Evolutionary conservation across 2,113 vertebrate species (phyloP), one percentile per base, ranked within the genome.

Genomic region (Anseranas semipalmata): DNA sequence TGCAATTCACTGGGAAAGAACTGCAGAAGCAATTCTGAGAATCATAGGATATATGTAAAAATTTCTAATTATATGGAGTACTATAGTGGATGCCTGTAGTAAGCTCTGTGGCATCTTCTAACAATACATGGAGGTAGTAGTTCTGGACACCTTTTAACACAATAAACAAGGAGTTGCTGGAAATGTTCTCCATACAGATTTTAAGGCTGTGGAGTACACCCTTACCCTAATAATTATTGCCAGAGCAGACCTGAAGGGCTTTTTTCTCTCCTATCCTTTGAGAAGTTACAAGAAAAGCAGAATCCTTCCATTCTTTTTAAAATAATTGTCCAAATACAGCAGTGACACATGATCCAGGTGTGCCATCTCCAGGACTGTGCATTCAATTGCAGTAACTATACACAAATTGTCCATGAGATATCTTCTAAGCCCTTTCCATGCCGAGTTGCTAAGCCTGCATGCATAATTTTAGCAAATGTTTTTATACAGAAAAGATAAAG

Each of bases 351-450:
- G 63, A 84, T 88, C 83, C 89, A 95, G 93, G 93, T 94, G 83
- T 97, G 96, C 94, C 94, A 95, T 67, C 95, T 96, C 94, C 95
- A 96, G 95, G 95, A 55, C 93, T 82, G 74, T 39, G 50, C 37
- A 0, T 1, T 85, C 50, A 80, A 96, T 15, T 97, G 94, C 95
- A 95, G 48, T 32, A 76, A 73, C 62, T 45, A 43, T 72, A 53
- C 85, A 58, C n/a, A 68, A 2, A 56, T 12, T 12, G 53, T 8
- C 52, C 58, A n/a, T 7, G 56, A 85, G 22, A 7, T 41, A 17
- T 11, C 45, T 76, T 19, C 67, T 65, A 33, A 87, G 72, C 83
- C 50, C 50, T 84, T 62, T 83, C 91, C 68, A 13, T 1, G 25
- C 86, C 1, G 48, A 45, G 10, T 17, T 76, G 32, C 72, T 66